Percentiles rank a stretch among this genome's conserved stretches.
phyloP scores from a whole-genome alignment of 1,140 invertebrate genomes.

The Conus ventricosus region DNA sequence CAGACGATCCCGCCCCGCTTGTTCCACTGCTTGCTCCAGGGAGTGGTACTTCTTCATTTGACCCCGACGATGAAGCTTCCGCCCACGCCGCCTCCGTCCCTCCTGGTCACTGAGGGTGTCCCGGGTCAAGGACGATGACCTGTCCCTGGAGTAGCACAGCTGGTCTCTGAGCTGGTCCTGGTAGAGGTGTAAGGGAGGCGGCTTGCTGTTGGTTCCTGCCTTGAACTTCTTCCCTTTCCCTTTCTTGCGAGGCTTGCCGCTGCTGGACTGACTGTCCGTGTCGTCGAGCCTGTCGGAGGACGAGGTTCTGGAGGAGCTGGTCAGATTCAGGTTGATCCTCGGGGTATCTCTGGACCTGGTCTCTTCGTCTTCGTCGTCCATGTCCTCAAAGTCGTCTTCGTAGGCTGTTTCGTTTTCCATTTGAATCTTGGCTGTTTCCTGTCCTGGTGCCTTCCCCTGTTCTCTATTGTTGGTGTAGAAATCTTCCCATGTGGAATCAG shows the following conservation, averaged over 20 bases:
- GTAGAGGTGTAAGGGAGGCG: not conserved
- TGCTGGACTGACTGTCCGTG: not conserved
- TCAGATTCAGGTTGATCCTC: not conserved
- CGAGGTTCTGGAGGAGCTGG: not conserved
- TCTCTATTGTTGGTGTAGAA: constrained; percentile 24
- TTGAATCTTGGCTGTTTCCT: not conserved
- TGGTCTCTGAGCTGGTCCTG: constrained; percentile 6
- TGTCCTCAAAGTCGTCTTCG: constrained; percentile 4
- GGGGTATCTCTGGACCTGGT: constrained; percentile 8
- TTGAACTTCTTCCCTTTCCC: not conserved
- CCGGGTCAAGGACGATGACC: not conserved
- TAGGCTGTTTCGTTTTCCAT: not conserved
- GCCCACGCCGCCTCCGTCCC: not conserved
- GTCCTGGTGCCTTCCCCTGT: not conserved
- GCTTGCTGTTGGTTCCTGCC: not conserved
- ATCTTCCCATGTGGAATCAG: constrained; percentile 29
- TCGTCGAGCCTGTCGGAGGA: not conserved
- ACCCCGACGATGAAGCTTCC: not conserved
- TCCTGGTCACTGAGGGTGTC: constrained; percentile 32
- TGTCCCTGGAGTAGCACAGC: not conserved
- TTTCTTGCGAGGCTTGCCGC: not conserved
- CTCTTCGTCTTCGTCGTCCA: constrained; percentile 10
- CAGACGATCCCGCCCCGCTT: constrained; percentile 23
- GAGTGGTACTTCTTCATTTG: constrained; percentile 32
- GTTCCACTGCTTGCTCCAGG: constrained; percentile 13